Base-by-base conservation (phyloP, 1,140 invertebrate species). In the Mactra quadrangularis region DNA sequence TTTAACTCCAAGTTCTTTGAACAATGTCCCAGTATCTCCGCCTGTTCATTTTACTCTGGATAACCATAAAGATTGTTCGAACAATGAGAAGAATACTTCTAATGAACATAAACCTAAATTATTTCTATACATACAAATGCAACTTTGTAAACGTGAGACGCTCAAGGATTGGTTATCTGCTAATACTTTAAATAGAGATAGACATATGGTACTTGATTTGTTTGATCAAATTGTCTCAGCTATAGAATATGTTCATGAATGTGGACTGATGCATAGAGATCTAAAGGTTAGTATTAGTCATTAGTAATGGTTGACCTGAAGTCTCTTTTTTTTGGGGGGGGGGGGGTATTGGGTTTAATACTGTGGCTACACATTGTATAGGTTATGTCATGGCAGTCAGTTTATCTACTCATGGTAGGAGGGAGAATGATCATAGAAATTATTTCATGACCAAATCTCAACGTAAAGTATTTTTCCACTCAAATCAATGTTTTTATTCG, bases 101-200 rank as follows among this genome's bases (percentile, higher is more conserved):
- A n/a, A n/a, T n/a, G 17, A 17, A 29, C 84, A 66, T 4, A 62
- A 38, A 55, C 85, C 76, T 59, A 91, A 89, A 71, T 94, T 96
- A 90, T 98, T 96, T 92, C 94, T 99, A 0, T 99, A 98, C 89
- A 99, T 99, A 90, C 98, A 99, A 93, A 99, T 99, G 98, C 97
- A 99, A 93, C 91, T 99, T 55, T 99, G 98, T 90, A 95, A 95
- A 62, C 96, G 96, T 87, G 95, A 98, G 76, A 98, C 96, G 86
- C 93, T 99, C 9, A 95, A 96, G 88, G 97, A 99, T 84, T 99
- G 98, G 98, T 92, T 99, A 3, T 81, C 59, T 76, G 79, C 82
- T 9, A 91, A 92, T 52, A 92, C 89, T 7, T 68, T 92, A 11
- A 88, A 95, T 89, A 87, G 92, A 47, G 87, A 91, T 52, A 81